Conservation (phyloP, 2,113 vertebrate genomes). For the Gopherus flavomarginatus region DNA sequence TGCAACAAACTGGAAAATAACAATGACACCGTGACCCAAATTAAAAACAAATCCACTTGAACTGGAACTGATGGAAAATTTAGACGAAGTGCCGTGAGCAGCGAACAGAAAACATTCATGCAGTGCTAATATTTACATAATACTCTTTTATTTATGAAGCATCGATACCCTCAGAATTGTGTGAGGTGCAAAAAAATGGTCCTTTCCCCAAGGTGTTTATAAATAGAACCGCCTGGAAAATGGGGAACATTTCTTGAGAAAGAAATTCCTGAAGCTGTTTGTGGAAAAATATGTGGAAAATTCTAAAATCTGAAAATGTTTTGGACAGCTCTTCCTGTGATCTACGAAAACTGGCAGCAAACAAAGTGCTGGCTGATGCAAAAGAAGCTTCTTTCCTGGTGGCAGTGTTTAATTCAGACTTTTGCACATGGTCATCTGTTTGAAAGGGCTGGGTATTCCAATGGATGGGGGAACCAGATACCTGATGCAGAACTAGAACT, state of each 20-base stretch:
- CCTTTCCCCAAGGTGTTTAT: background rate
- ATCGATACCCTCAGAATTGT: background rate
- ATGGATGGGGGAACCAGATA: background rate
- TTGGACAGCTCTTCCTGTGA: background rate
- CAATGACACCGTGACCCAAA: background rate
- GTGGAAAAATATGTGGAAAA: background rate
- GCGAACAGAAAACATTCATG: background rate
- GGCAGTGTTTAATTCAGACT: background rate
- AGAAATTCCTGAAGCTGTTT: background rate
- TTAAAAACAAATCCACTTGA: background rate
- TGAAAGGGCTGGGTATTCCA: background rate
- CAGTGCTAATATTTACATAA: background rate
- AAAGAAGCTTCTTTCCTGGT: background rate
- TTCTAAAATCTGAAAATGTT: background rate
- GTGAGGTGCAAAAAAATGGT: background rate
- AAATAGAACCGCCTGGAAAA: background rate
- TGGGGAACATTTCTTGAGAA: background rate
- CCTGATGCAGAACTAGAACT: background rate
- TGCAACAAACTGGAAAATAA: background rate
- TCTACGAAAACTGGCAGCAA: background rate
- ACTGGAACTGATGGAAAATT: background rate
- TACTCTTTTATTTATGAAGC: background rate
- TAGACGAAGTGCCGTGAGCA: fast-evolving
- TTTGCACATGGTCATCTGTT: background rate
- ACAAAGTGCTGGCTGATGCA: background rate